These are phyloP conservation scores for Aphidius colemani DNA, from an alignment of 2,888 invertebrate genomes.

Conservation along the genomic window DNA sequence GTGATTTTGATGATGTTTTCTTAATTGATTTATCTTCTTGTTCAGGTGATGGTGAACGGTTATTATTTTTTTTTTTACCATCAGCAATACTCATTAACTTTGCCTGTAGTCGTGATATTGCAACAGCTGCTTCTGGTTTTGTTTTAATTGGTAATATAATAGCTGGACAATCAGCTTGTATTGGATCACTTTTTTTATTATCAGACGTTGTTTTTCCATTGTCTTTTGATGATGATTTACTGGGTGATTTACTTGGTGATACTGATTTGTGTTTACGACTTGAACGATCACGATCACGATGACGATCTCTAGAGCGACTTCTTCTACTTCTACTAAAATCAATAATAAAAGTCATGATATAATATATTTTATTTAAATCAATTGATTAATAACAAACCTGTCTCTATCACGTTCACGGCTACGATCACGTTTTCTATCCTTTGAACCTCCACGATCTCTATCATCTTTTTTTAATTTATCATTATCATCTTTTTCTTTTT, in stretches of 20 bases:
- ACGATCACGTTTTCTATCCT: slow-evolving; percentile 57
- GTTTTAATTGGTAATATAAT: slow-evolving; percentile 56
- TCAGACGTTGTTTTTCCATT: slow-evolving; percentile 52
- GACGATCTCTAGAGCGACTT: slow-evolving; percentile 59
- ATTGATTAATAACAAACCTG: slow-evolving; percentile 40
- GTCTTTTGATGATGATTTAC: slow-evolving; percentile 50
- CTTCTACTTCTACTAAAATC: slow-evolving; percentile 51
- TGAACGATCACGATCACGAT: slow-evolving; percentile 57
- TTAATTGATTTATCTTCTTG: slow-evolving; percentile 38
- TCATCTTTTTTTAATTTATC: slow-evolving; percentile 43
- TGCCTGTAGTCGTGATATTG: slow-evolving; percentile 67
- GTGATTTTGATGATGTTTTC: slow-evolving; percentile 52
- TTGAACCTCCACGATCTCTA: slow-evolving; percentile 55
- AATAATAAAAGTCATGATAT: too few relatives aligned
- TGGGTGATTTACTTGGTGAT: slow-evolving; percentile 49
- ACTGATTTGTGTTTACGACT: slow-evolving; percentile 52
- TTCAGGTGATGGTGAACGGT: slow-evolving; percentile 53
- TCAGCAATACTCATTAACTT: slow-evolving; percentile 69
- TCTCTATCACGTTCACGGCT: slow-evolving; percentile 57
- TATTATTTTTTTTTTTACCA: slow-evolving; percentile 57
- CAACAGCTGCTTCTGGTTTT: slow-evolving; percentile 60
- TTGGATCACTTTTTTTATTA: slow-evolving; percentile 53
- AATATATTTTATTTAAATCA: neutral
- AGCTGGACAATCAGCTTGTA: slow-evolving; percentile 55
- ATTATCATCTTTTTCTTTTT: slow-evolving; percentile 59